phyloP scores from a whole-genome alignment of 35 echinoderm and acorn worm genomes.

The Apostichopus californicus region DNA sequence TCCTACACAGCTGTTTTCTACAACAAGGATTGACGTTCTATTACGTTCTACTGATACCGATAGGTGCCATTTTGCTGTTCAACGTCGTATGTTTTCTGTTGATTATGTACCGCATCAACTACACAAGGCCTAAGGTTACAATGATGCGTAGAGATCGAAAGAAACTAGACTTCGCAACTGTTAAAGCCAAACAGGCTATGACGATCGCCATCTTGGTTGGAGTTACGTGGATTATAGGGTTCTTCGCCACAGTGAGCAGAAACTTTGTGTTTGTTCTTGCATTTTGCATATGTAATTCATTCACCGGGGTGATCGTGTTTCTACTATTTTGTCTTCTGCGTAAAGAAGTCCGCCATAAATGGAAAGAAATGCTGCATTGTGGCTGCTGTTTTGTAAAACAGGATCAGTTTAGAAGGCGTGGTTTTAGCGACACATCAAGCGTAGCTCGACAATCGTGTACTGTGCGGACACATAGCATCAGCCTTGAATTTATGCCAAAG shows the following conservation, averaged over 20 bases:
- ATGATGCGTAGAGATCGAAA: conserved; percentile 13
- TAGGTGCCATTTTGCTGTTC: conserved; percentile 46
- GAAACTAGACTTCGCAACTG: background rate
- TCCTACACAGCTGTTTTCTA: conserved; percentile 30
- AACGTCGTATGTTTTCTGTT: conserved; percentile 13
- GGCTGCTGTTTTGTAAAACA: background rate
- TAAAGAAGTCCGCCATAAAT: conserved; percentile 67
- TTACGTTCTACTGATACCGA: conserved; percentile 22
- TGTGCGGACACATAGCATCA: background rate
- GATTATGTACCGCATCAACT: conserved; percentile 51
- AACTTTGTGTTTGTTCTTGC: conserved; percentile 60
- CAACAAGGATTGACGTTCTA: background rate
- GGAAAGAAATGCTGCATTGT: conserved; percentile 23
- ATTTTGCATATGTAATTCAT: conserved; percentile 75
- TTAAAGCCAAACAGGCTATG: conserved; percentile 47
- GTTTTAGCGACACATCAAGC: background rate
- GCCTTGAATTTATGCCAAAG: conserved; percentile 26
- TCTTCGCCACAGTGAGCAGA: conserved; percentile 56
- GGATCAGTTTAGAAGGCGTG: conserved; percentile 3
- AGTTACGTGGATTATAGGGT: conserved; percentile 81
- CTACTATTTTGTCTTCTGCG: conserved; percentile 75
- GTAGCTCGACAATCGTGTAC: background rate
- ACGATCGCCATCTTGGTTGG: conserved; percentile 76
- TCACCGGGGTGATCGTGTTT: conserved; percentile 79
- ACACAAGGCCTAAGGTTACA: conserved; percentile 44